A percentile compares a stretch with the other conserved stretches of the same genome.
These are phyloP conservation scores for Oeneis ivallda DNA, from an alignment of 2,888 invertebrate species.

Conservation along the genomic window DNA sequence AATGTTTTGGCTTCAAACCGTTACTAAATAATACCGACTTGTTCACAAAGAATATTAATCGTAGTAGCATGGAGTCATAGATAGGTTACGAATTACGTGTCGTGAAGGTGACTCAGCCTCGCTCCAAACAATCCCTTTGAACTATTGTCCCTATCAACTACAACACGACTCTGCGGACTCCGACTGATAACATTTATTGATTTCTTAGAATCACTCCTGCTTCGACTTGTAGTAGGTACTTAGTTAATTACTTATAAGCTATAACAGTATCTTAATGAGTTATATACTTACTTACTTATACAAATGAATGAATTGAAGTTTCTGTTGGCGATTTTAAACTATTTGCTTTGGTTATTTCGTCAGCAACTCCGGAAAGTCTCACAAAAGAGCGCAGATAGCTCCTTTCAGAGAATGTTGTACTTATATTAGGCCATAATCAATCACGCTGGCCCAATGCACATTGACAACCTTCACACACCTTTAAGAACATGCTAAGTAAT, in stretches of 20 bases:
- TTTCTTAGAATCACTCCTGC: background rate
- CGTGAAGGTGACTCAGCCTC: slow-evolving; percentile 1
- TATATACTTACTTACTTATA: too few relatives aligned
- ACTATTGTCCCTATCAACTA: slow-evolving; percentile 3
- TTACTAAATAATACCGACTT: background rate
- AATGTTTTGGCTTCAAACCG: too few relatives aligned
- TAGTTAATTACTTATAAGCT: background rate
- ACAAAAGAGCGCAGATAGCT: too few relatives aligned
- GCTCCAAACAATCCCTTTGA: background rate
- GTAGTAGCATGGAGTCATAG: background rate
- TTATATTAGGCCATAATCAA: too few relatives aligned
- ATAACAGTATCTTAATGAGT: background rate
- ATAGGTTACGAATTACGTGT: background rate
- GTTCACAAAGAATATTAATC: background rate
- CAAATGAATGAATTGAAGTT: too few relatives aligned
- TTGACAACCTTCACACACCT: too few relatives aligned
- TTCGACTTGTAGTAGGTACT: background rate
- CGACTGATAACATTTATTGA: background rate
- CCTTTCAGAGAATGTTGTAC: too few relatives aligned
- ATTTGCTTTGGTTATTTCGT: too few relatives aligned
- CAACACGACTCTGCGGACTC: background rate
- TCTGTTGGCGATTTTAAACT: too few relatives aligned
- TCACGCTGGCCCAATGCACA: too few relatives aligned
- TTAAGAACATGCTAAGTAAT: too few relatives aligned
- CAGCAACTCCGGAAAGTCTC: too few relatives aligned